phyloP scores from a whole-genome alignment of 1,140 invertebrate genomes.

The Carposina sasakii region DNA sequence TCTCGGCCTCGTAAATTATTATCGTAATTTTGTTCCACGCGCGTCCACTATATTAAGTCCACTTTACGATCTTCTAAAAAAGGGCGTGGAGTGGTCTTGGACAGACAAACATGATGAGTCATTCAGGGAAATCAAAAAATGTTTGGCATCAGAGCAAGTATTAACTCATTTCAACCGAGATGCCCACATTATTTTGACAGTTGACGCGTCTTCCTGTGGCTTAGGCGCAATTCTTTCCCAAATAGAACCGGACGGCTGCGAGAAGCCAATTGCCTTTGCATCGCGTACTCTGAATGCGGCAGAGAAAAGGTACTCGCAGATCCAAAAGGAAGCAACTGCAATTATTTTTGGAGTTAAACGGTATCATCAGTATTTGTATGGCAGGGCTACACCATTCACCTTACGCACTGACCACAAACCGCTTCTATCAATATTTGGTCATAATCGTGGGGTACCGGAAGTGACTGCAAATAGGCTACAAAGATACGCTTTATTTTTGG shows the following conservation, averaged over 20 bases:
- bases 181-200: not conserved
- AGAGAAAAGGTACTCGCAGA: not conserved
- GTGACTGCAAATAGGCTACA: too few relatives aligned
- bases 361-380: too few relatives aligned
- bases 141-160: not conserved
- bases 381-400: too few relatives aligned
- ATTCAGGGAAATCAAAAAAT: not conserved
- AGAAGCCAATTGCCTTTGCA: not conserved
- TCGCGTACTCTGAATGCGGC: not conserved
- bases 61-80: not conserved
- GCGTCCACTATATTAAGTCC: not conserved
- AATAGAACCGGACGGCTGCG: not conserved
- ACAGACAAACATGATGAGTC: not conserved
- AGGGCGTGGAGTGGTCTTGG: not conserved
- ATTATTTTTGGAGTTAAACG: too few relatives aligned
- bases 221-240: conserved; percentile 2
- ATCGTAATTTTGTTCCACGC: not conserved
- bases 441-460: too few relatives aligned
- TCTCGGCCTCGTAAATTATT: not conserved
- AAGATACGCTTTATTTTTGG: too few relatives aligned
- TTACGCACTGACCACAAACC: too few relatives aligned
- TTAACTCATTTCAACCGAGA: not conserved
- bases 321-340: too few relatives aligned
- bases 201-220: not conserved
- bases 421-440: too few relatives aligned